Percentiles rank a stretch among this genome's conserved stretches.
These are phyloP conservation scores for Aptenodytes forsteri DNA, from an alignment of 2,113 vertebrate genomes.

Conservation along the genomic window DNA sequence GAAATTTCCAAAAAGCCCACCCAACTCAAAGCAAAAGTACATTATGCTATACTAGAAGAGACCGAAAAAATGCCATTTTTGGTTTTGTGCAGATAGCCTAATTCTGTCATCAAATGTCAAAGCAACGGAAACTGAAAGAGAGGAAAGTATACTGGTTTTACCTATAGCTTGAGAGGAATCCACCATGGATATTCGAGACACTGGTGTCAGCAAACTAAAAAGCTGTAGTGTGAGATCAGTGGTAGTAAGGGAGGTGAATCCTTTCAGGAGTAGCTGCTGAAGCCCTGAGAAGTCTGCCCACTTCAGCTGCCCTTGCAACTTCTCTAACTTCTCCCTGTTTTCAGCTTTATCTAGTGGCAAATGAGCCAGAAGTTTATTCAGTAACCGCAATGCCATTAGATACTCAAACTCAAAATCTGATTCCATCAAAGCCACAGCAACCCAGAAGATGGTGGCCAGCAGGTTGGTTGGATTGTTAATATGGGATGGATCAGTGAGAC, in stretches of 20 bases:
- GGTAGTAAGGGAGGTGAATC: constrained; percentile 94
- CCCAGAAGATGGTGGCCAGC: constrained; percentile 96
- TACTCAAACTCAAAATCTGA: constrained; percentile 99
- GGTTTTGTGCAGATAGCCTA: not conserved
- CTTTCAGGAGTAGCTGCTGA: constrained; percentile 95
- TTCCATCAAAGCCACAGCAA: constrained; percentile 96
- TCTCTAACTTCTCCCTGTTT: constrained; percentile 95
- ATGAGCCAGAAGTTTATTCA: constrained; percentile 91
- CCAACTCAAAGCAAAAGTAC: not conserved
- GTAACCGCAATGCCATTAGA: constrained; percentile 91
- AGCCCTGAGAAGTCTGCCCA: constrained; percentile 97
- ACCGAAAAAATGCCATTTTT: not conserved
- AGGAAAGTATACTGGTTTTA: constrained; percentile 46
- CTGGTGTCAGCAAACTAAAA: constrained; percentile 93
- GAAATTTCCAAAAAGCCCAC: not conserved
- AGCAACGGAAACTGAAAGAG: not conserved
- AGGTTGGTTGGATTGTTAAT: constrained; percentile 92
- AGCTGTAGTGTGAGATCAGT: constrained; percentile 94
- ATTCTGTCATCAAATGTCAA: not conserved
- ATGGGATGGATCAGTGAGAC: constrained; percentile 88
- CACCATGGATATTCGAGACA: constrained; percentile 93
- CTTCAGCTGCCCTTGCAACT: constrained; percentile 93
- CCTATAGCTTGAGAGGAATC: constrained; percentile 97
- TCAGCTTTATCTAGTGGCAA: constrained; percentile 93
- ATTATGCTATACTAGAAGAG: not conserved